Percentiles rank a stretch among this genome's conserved stretches.
These are phyloP conservation scores for Adelges cooleyi DNA, from an alignment of 1,140 invertebrate species.

Conservation along the genomic window DNA sequence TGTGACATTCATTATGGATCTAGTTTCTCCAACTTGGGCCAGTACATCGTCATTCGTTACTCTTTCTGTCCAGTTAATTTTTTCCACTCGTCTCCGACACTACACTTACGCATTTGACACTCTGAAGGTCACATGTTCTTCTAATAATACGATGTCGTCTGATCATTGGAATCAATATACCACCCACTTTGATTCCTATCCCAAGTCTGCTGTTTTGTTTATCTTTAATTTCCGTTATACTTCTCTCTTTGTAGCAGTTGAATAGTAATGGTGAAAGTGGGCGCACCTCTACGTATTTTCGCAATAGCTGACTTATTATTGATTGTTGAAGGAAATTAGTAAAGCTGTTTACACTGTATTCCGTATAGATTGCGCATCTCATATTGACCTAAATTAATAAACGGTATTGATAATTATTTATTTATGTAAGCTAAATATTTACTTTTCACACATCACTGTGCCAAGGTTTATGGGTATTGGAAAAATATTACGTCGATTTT, in stretches of 20 bases:
- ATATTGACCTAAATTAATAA: too few relatives aligned
- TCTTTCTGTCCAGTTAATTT: neutral
- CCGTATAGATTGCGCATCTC: too few relatives aligned
- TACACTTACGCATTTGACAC: neutral
- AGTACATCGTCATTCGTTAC: neutral
- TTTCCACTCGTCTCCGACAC: neutral
- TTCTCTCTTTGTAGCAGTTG: conserved; percentile 32
- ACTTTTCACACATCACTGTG: too few relatives aligned
- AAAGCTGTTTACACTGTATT: too few relatives aligned
- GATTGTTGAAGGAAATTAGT: too few relatives aligned
- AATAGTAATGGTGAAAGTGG: conserved; percentile 35
- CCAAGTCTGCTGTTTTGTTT: neutral
- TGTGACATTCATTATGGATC: neutral
- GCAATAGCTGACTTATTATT: neutral
- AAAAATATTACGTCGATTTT: too few relatives aligned
- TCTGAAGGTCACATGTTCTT: neutral
- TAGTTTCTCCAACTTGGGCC: neutral
- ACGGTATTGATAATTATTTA: too few relatives aligned
- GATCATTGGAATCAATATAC: conserved; percentile 5
- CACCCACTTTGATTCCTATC: neutral
- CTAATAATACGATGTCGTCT: neutral
- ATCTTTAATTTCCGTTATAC: neutral
- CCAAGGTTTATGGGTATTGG: too few relatives aligned
- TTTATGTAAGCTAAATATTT: too few relatives aligned
- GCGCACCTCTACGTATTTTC: conserved; percentile 32